phyloP scores from a whole-genome alignment of 2,888 invertebrate genomes.

The Campoletis raptor region DNA sequence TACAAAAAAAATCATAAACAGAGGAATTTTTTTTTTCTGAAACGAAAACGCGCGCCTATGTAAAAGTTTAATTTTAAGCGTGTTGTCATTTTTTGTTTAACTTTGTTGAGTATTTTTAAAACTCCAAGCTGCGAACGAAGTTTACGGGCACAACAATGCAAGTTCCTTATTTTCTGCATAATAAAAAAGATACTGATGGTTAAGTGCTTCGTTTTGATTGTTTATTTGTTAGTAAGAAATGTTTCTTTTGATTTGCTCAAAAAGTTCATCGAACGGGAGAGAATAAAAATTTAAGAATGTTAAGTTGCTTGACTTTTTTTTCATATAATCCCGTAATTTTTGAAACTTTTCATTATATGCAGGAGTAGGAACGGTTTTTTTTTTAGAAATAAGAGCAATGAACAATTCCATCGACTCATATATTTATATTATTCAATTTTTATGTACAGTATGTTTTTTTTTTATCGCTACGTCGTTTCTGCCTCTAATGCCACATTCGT shows the following conservation, averaged over 20 bases:
- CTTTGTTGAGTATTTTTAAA: neutral
- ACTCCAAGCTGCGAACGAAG: neutral
- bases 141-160: neutral
- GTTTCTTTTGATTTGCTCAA: neutral
- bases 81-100: neutral
- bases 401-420: neutral
- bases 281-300: neutral
- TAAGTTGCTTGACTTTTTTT: neutral
- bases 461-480: slow-evolving; percentile 18
- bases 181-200: neutral
- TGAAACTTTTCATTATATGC: neutral
- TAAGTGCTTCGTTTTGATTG: neutral
- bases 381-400: neutral
- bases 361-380: neutral
- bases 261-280: neutral
- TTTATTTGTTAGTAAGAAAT: neutral
- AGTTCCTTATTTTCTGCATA: neutral
- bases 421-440: slow-evolving; percentile 33
- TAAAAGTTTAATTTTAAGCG: neutral
- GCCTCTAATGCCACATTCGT: neutral
- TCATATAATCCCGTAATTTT: neutral
- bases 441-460: slow-evolving; percentile 41
- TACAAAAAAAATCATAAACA: neutral
- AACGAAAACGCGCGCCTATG: too few species aligned
- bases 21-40: neutral